A percentile compares a stretch with the other conserved stretches of the same genome.
Conservation (phyloP, 2,113 vertebrate genomes). For the Nematolebias whitei region DNA sequence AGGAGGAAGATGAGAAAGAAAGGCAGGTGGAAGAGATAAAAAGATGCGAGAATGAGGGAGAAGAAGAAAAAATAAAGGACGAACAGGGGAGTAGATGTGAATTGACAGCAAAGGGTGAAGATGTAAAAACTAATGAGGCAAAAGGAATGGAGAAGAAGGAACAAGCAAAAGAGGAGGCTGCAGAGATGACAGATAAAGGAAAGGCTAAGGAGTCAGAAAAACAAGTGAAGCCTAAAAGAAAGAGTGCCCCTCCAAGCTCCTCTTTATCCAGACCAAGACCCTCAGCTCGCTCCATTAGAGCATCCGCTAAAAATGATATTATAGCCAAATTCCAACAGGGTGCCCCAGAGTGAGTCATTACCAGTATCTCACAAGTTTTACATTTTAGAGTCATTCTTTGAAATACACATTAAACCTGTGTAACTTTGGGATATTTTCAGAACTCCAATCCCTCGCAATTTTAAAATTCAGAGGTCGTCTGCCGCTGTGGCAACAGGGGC, state of each 20-base stretch:
- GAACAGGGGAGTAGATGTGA: conserved; percentile 28
- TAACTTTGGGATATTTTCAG: conserved; percentile 51
- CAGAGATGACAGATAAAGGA: conserved; percentile 54
- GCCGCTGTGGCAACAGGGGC: conserved; percentile 63
- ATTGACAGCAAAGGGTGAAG: conserved; percentile 10
- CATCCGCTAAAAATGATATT: conserved; percentile 72
- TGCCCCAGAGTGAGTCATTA: conserved; percentile 73
- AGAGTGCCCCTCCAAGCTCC: conserved; percentile 41
- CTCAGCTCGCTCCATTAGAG: conserved; percentile 61
- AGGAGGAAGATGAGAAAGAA: conserved; percentile 6
- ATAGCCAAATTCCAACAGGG: conserved; percentile 82
- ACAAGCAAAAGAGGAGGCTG: conserved; percentile 26
- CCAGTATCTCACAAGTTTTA: neutral
- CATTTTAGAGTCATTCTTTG: neutral
- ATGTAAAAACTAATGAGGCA: conserved; percentile 18
- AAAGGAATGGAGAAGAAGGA: conserved; percentile 54
- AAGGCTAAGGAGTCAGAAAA: conserved; percentile 65
- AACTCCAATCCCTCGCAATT: conserved; percentile 72
- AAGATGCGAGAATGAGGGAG: conserved; percentile 8
- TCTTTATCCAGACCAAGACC: conserved; percentile 59
- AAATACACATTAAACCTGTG: neutral
- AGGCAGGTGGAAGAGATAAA: conserved; percentile 13
- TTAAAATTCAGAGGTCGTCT: conserved; percentile 77
- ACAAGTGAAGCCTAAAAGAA: conserved; percentile 65
- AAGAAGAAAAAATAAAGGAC: conserved; percentile 19